Conservation (phyloP, 1,140 invertebrate genomes). For the Doryteuthis pealeii region DNA sequence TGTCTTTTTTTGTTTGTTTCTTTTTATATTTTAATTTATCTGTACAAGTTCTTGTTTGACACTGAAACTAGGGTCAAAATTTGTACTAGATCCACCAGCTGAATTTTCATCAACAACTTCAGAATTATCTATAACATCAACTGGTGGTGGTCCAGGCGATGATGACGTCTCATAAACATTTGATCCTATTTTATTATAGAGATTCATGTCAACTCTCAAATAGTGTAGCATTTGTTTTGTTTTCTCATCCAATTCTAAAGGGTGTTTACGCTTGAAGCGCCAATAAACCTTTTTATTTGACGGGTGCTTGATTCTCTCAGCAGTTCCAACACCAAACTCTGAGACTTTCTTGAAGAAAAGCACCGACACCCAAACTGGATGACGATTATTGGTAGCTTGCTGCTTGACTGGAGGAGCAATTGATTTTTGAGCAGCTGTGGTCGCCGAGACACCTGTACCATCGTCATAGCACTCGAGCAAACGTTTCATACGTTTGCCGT, state of each 20-base stretch:
- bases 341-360: slow-evolving; percentile 31
- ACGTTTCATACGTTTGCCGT: slow-evolving; percentile 32
- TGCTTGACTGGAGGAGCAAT: slow-evolving; percentile 36
- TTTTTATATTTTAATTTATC: not conserved
- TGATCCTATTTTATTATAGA: slow-evolving; percentile 30
- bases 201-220: slow-evolving; percentile 35
- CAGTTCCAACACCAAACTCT: slow-evolving; percentile 30
- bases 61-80: not conserved
- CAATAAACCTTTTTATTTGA: slow-evolving; percentile 35
- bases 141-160: not conserved
- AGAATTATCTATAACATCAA: slow-evolving; percentile 7
- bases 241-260: slow-evolving; percentile 25
- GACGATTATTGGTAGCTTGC: slow-evolving; percentile 34
- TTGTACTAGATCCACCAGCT: not conserved
- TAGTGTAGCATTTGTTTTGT: slow-evolving; percentile 30
- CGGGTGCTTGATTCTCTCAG: slow-evolving; percentile 34
- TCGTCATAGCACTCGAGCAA: slow-evolving; percentile 40
- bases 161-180: not conserved
- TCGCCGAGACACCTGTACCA: slow-evolving; percentile 36
- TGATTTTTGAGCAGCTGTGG: slow-evolving; percentile 39
- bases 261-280: slow-evolving; percentile 35
- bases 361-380: slow-evolving; percentile 36
- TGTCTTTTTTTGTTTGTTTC: too few relatives aligned
- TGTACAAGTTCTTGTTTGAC: slow-evolving; percentile 9
- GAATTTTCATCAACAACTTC: slow-evolving; percentile 5